A percentile compares a stretch with the other conserved stretches of the same genome.
Conservation (phyloP, 2,113 vertebrate genomes). For the Labeo catla region DNA sequence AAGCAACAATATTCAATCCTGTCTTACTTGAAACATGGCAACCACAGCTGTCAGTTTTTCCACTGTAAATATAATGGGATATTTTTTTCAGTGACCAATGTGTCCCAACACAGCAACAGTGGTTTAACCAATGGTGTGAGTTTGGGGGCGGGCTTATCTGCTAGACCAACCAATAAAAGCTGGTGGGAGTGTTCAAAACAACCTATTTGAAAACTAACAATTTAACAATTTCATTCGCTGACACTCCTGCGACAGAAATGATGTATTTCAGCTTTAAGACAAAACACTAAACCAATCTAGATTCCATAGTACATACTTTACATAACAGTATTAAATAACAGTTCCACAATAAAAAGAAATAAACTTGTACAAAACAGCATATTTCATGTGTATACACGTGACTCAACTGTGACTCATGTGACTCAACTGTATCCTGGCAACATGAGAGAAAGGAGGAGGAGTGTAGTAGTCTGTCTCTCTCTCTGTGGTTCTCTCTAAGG, state of each 20-base stretch:
- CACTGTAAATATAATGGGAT: not conserved
- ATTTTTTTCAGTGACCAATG: not conserved
- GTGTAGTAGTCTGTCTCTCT: constrained; percentile 9
- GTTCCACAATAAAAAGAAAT: not conserved
- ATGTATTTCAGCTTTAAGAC: not conserved
- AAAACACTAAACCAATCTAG: not conserved
- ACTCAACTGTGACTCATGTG: not conserved
- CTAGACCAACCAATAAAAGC: not conserved
- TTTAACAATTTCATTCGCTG: not conserved
- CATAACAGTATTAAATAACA: not conserved
- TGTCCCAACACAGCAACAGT: not conserved
- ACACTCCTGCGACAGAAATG: not conserved
- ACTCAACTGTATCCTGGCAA: constrained; percentile 23
- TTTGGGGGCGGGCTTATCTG: not conserved
- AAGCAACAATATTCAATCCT: not conserved
- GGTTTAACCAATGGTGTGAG: not conserved
- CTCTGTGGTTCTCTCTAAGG: constrained; percentile 30
- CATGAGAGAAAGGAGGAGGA: constrained; percentile 39
- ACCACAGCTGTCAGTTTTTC: not conserved
- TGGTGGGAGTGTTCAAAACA: not conserved
- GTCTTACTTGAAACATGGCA: not conserved
- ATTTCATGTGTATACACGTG: not conserved
- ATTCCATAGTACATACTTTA: not conserved
- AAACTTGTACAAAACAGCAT: not conserved
- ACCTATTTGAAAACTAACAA: not conserved